Evolutionary conservation across 2,113 vertebrate genomes (phyloP).

Genomic region (Lota lota): DNA sequence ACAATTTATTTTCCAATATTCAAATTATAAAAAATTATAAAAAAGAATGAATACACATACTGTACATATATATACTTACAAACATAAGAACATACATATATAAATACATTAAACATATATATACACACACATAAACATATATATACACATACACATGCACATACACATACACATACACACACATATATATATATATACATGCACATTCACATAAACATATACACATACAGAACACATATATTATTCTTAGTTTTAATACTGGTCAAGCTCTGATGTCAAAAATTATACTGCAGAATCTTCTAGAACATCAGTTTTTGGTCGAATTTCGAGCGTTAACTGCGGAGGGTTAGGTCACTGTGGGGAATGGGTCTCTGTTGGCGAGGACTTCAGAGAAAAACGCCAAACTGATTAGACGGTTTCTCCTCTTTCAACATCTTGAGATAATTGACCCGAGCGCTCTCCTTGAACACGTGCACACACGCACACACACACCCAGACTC

Average conservation of each 20-base stretch:
- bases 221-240: not conserved
- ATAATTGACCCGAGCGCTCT: slow-evolving; percentile 63
- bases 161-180: not conserved
- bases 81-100: too few relatives aligned
- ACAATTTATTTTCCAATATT: too few relatives aligned
- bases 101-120: too few relatives aligned
- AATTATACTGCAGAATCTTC: too few relatives aligned
- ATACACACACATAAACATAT: too few relatives aligned
- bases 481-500: not conserved
- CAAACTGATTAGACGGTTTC: slow-evolving; percentile 34
- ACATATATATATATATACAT: not conserved
- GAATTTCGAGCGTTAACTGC: not conserved
- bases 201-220: not conserved
- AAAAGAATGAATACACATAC: too few relatives aligned
- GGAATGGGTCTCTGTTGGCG: slow-evolving; percentile 34
- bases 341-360: slow-evolving; percentile 12
- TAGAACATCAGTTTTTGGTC: not conserved
- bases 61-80: too few relatives aligned
- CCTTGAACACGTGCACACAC: slow-evolving; percentile 28
- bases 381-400: slow-evolving; percentile 21
- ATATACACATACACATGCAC: not conserved
- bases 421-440: slow-evolving; percentile 70
- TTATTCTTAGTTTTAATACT: too few relatives aligned
- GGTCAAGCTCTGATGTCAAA: not conserved
- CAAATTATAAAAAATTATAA: too few relatives aligned